Percentiles rank a stretch among this genome's conserved stretches.
phyloP scores from a whole-genome alignment of 1,140 invertebrate genomes.

The Brachystomella parvula region DNA sequence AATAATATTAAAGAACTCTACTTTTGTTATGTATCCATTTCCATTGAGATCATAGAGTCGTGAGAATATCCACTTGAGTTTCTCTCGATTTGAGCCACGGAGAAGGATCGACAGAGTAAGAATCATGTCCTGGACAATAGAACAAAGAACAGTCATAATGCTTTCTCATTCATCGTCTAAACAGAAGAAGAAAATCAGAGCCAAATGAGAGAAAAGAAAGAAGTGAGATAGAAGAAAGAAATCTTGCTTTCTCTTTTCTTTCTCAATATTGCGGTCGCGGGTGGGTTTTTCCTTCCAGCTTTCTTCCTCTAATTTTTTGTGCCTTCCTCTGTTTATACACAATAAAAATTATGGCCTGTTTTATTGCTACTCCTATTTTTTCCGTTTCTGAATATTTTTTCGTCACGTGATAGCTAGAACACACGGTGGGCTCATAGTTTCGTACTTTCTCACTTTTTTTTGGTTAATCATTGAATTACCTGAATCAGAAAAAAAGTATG shows the following conservation, averaged over 20 bases:
- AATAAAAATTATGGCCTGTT: no score
- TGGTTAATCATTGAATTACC: no score
- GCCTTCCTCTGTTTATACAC: no score
- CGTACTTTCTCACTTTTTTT: no score
- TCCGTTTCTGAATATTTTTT: no score
- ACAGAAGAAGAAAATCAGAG: not conserved
- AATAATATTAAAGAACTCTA: constrained; percentile 84
- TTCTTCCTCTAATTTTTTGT: no score
- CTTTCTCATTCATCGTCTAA: not conserved
- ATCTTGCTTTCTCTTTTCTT: not conserved
- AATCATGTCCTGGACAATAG: constrained; percentile 65
- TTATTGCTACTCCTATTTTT: no score
- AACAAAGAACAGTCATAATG: constrained; percentile 7
- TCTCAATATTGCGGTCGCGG: not conserved
- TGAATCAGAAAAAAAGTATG: no score
- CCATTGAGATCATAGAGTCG: constrained; percentile 91
- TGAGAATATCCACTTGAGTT: constrained; percentile 81
- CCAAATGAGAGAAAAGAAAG: not conserved
- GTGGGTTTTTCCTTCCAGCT: no score
- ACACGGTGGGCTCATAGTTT: no score
- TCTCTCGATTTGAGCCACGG: constrained; percentile 83
- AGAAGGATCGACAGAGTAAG: constrained; percentile 81
- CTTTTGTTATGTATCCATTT: constrained; percentile 83
- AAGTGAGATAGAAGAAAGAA: not conserved
- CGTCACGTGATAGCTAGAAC: no score